Evolutionary conservation across 2,797 vertebrate species (phyloP), one percentile per base, ranked within the genome.

Genomic region (Anabacerthia variegaticeps): DNA sequence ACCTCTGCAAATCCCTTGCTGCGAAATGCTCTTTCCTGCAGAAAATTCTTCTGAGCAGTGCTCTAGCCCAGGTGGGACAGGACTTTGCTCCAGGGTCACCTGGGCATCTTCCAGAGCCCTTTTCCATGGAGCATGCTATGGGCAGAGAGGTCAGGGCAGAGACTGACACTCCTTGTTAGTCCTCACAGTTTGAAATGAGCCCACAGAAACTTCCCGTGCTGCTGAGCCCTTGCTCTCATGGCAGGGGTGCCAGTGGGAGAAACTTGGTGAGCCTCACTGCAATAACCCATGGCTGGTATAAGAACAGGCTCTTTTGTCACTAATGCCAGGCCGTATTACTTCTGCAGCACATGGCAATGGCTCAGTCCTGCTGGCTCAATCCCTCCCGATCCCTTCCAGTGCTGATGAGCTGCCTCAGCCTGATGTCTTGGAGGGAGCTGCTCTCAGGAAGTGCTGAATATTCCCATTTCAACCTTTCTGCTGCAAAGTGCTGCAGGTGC

Each of bases 201-300:
- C 68, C 3, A 2, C 16, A 13, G n/a, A 46, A 63, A 22, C 27
- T 55, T 36, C n/a, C 48, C 0, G 0, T 32, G 68, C 14, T 55
- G 39, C 65, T 59, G 59, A 88, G 30, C 48, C 44, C 24, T 73
- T 91, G 75, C 36, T 85, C 54, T 79, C 3, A 0, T 28, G 37
- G 63, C 0, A 6, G 48, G 27, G 23, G 9, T 65, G 54, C n/a
- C 67, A 89, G 58, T 8, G 17, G 59, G 63, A 75, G 81, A n/a
- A 78, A 56, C 17, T 6, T 1, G 3, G 34, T 51, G 6, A 66
- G 24, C 32, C 11, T 78, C 9, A 0, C 24, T 55, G 65, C 27
- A 5, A 51, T 66, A 66, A 67, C 41, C 89, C 61, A 39, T 27
- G 55, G 61, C 48, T 80, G 61, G 68, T 68, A 41, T 0, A 8